Evolutionary conservation across 2,888 invertebrate species (phyloP).

Genomic region (Fabriciana adippe): DNA sequence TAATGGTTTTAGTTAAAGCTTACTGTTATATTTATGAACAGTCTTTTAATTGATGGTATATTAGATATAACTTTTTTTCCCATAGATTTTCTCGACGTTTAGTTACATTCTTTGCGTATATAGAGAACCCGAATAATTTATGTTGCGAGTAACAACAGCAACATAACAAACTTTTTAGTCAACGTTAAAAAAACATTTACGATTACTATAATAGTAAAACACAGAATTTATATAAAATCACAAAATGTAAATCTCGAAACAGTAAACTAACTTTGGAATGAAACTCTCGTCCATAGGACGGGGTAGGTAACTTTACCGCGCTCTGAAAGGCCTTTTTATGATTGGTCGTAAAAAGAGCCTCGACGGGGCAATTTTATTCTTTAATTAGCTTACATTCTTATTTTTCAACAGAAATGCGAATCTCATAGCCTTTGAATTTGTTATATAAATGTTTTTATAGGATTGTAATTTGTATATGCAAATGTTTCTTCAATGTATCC

Average conservation of each 20-base stretch:
- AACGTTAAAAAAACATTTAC: no score
- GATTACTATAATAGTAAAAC: not conserved
- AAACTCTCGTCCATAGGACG: conserved; percentile 57
- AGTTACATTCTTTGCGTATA: no score
- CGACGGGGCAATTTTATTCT: conserved; percentile 68
- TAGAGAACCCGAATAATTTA: no score
- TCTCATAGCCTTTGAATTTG: conserved; percentile 22
- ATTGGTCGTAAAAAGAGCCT: conserved; percentile 71
- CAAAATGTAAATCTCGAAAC: conserved; percentile 51
- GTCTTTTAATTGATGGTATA: no score
- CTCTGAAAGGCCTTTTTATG: conserved; percentile 73
- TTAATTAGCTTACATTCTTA: conserved; percentile 70
- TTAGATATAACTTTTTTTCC: no score
- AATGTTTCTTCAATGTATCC: conserved; percentile 4
- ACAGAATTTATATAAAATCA: not conserved
- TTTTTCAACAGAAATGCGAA: conserved; percentile 49
- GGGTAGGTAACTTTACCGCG: conserved; percentile 61
- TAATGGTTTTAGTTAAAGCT: not conserved
- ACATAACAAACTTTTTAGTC: no score
- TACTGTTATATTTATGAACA: no score
- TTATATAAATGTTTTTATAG: conserved; percentile 19
- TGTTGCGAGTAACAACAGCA: no score
- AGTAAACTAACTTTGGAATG: conserved; percentile 55
- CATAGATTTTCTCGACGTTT: no score
- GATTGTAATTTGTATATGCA: conserved; percentile 13